Conservation (phyloP, 2,888 invertebrate species). For the Orthosia incerta region DNA sequence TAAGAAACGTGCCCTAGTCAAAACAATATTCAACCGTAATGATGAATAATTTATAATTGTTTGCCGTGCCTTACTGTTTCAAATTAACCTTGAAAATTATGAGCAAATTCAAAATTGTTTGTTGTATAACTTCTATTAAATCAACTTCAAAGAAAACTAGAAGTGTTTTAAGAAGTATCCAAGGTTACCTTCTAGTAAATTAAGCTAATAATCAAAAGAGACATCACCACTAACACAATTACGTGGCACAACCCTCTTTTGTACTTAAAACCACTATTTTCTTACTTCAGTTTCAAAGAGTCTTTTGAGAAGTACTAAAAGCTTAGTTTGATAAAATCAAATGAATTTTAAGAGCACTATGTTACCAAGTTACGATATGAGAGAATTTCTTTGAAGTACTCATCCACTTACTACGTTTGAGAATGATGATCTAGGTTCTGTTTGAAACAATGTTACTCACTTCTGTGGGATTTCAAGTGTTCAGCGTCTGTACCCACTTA, state of each 20-base stretch:
- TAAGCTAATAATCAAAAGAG: conserved; percentile 41
- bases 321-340: conserved; percentile 54
- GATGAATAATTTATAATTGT: no score
- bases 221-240: conserved; percentile 38
- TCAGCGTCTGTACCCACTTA: conserved; percentile 18
- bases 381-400: conserved; percentile 35
- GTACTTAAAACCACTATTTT: conserved; percentile 49
- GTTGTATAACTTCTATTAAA: conserved; percentile 12
- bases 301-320: conserved; percentile 46
- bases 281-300: conserved; percentile 51
- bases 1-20: not conserved
- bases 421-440: conserved; percentile 29
- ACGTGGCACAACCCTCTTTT: conserved; percentile 33
- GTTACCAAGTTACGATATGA: conserved; percentile 28
- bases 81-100: not conserved
- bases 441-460: conserved; percentile 26
- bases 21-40: not conserved
- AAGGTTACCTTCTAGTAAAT: conserved; percentile 26
- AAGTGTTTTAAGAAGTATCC: conserved; percentile 9
- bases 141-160: conserved; percentile 17
- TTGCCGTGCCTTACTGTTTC: not conserved
- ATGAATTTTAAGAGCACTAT: conserved; percentile 49
- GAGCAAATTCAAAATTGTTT: conserved; percentile 9
- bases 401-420: conserved; percentile 45
- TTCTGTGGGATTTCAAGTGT: conserved; percentile 11